Evolutionary conservation across 2,113 vertebrate species (phyloP).

Genomic region (Porphyrio hochstetteri): DNA sequence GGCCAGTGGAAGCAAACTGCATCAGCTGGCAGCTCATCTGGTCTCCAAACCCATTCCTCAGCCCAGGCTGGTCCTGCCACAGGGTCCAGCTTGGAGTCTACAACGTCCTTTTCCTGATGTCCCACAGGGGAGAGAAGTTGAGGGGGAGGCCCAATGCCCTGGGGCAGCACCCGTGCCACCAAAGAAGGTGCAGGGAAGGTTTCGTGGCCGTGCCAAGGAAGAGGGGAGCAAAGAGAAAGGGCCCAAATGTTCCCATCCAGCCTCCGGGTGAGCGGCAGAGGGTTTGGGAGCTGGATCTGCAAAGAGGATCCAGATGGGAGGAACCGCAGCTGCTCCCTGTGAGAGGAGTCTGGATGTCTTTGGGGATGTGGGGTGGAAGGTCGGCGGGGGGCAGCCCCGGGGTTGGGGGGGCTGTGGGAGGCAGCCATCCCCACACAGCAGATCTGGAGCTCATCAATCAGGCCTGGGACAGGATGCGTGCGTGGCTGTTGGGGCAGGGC

Average conservation of each 20-base stretch:
- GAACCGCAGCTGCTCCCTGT: not conserved
- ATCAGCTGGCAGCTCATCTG: not conserved
- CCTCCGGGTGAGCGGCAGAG: not conserved
- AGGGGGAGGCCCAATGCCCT: not conserved
- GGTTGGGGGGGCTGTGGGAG: not conserved
- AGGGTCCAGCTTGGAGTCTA: not conserved
- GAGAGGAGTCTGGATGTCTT: not conserved
- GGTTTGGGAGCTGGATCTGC: slow-evolving; percentile 1
- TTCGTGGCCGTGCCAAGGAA: not conserved
- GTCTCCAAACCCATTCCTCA: not conserved
- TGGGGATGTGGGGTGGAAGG: slow-evolving; percentile 9
- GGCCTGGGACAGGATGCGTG: not conserved
- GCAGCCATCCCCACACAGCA: not conserved
- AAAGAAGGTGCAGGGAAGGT: not conserved
- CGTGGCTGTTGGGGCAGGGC: not conserved
- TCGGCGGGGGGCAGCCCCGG: not conserved
- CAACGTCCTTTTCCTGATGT: not conserved
- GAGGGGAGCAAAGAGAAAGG: not conserved
- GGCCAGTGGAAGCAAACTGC: not conserved
- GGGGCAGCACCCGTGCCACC: rapidly evolving
- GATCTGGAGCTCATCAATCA: slow-evolving; percentile 49
- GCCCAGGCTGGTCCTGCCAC: not conserved
- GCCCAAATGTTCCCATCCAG: slow-evolving; percentile 18
- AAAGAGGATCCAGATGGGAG: slow-evolving; percentile 53
- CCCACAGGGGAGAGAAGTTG: not conserved